Conservation (phyloP, 2,797 vertebrate genomes). For the Myotis findleyi region DNA sequence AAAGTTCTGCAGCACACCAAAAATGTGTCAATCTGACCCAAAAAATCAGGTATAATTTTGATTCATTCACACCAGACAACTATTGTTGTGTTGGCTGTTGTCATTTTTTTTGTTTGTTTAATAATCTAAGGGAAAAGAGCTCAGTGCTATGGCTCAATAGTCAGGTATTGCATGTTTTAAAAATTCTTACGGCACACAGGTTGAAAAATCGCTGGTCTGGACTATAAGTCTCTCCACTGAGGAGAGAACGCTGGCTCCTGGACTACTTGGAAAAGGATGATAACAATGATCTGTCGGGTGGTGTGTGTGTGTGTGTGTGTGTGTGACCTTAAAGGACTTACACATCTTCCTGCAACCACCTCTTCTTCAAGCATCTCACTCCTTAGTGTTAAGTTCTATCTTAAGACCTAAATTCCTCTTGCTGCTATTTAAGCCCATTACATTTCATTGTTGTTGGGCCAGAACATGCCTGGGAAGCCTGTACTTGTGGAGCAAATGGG, state of each 20-base stretch:
- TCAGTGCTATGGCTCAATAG: neutral
- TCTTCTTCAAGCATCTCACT: neutral
- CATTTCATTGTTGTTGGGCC: conserved; percentile 42
- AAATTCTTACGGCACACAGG: neutral
- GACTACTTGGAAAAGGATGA: neutral
- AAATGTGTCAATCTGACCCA: neutral
- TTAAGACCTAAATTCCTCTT: conserved; percentile 64
- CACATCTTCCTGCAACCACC: neutral
- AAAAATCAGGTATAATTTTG: neutral
- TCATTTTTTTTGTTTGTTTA: neutral
- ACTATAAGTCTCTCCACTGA: neutral
- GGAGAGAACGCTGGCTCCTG: neutral
- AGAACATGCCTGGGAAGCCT: conserved; percentile 66
- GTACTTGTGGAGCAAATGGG: conserved; percentile 50
- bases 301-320: too few relatives aligned
- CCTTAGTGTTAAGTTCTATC: conserved; percentile 37
- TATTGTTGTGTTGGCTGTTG: neutral
- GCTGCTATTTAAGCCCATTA: conserved; percentile 62
- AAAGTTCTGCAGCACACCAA: neutral
- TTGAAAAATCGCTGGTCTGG: neutral
- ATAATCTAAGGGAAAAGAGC: neutral
- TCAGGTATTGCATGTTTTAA: neutral
- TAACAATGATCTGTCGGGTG: neutral
- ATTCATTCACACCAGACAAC: neutral
- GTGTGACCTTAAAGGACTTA: neutral